Evolutionary conservation across 2,113 vertebrate species (phyloP).

Genomic region (Strigops habroptila): DNA sequence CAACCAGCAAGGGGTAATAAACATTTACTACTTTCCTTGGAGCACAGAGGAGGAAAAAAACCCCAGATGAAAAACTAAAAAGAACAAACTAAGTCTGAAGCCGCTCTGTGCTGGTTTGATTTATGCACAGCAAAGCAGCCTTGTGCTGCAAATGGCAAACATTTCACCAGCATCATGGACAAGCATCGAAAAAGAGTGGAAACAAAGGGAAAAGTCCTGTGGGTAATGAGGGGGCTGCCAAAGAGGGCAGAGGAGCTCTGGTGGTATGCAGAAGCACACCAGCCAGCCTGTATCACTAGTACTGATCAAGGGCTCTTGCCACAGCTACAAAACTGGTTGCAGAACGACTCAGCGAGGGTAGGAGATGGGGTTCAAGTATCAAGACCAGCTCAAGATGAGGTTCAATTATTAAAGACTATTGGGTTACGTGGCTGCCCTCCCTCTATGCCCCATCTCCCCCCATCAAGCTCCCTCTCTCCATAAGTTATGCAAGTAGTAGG

Average conservation of each 20-base stretch:
- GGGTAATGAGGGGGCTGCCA: background rate
- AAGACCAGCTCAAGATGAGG: background rate
- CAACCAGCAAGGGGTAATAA: slow-evolving; percentile 22
- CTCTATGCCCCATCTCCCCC: background rate
- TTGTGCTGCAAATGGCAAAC: background rate
- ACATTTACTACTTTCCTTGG: slow-evolving; percentile 27
- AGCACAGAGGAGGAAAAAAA: background rate
- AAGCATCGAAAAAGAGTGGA: background rate
- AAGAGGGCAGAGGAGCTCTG: background rate
- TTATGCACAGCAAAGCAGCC: background rate
- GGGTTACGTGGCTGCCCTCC: background rate
- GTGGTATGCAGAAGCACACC: background rate
- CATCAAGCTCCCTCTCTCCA: background rate
- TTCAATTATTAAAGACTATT: background rate
- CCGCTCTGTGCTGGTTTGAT: background rate
- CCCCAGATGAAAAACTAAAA: background rate
- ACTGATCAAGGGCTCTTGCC: background rate
- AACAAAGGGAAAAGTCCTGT: background rate
- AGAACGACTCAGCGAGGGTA: background rate
- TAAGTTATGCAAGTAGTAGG: background rate
- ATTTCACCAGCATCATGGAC: background rate
- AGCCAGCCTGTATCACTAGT: background rate
- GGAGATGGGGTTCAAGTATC: background rate
- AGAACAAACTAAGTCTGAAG: background rate
- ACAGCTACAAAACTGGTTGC: background rate